Evolutionary conservation across 2,797 vertebrate species (phyloP).

Genomic region (Phataginus tricuspis): DNA sequence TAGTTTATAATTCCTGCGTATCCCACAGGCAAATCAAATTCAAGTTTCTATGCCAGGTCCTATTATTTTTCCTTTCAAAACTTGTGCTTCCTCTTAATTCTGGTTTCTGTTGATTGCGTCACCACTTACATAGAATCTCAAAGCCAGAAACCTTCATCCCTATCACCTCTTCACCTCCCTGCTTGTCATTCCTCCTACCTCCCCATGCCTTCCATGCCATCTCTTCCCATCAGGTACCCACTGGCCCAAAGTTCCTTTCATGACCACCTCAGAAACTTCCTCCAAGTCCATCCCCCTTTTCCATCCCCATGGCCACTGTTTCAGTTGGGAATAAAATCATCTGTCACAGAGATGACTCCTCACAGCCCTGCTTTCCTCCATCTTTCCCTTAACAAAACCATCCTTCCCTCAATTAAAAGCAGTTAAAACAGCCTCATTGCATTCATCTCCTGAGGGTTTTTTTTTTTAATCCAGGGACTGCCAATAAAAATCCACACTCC

Average conservation of each 20-base stretch:
- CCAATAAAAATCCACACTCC: not conserved
- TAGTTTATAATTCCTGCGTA: not conserved
- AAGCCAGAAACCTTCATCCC: not conserved
- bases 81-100: not conserved
- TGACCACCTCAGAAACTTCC: not conserved
- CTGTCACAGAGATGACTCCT: not conserved
- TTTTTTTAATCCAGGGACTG: not conserved
- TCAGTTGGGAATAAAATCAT: not conserved
- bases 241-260: not conserved
- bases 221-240: accelerated
- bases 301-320: not conserved
- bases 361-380: accelerated
- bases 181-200: not conserved
- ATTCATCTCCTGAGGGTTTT: not conserved
- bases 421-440: not conserved
- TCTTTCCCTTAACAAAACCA: not conserved
- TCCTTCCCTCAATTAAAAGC: not conserved
- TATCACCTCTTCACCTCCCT: not conserved
- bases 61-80: not conserved
- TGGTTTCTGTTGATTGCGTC: not conserved
- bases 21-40: not conserved
- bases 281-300: not conserved
- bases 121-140: no score
- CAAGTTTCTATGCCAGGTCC: not conserved
- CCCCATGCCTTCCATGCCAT: accelerated